phyloP scores from a whole-genome alignment of 37 sponge, comb jelly and placozoan genomes.

The Eunapius fragilis region DNA sequence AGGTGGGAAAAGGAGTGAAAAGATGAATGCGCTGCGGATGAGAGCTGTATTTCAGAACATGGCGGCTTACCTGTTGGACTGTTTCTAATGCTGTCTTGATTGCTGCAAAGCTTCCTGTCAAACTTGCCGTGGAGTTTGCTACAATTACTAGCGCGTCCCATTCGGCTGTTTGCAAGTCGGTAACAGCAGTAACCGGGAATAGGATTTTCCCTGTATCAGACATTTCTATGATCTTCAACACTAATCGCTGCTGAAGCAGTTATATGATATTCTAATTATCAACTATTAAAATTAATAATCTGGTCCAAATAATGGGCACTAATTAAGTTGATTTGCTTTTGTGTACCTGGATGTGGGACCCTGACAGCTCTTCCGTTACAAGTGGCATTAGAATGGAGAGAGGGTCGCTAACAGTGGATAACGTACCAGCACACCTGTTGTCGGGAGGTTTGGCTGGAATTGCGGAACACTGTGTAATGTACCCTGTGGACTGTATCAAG shows the following conservation, averaged over 20 bases:
- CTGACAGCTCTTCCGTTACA: no score
- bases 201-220: not conserved
- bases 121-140: not conserved
- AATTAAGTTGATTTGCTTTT: no score
- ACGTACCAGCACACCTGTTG: slow-evolving; percentile 75
- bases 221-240: not conserved
- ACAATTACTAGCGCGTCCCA: not conserved
- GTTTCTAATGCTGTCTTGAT: not conserved
- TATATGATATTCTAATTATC: no score
- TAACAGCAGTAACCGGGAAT: not conserved
- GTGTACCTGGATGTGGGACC: no score
- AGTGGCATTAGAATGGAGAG: no score
- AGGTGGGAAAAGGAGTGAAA: no score
- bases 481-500: slow-evolving; percentile 99
- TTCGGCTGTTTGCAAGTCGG: not conserved
- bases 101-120: not conserved
- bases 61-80: not conserved
- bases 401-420: no score
- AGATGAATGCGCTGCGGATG: no score
- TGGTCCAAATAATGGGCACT: no score
- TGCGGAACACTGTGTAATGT: slow-evolving; percentile 95
- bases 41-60: not conserved
- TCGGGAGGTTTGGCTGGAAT: slow-evolving; percentile 97
- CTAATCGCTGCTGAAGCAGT: no score
- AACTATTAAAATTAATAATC: no score